phyloP scores from a whole-genome alignment of 2,888 invertebrate species.

The Plagiodera versicolora region DNA sequence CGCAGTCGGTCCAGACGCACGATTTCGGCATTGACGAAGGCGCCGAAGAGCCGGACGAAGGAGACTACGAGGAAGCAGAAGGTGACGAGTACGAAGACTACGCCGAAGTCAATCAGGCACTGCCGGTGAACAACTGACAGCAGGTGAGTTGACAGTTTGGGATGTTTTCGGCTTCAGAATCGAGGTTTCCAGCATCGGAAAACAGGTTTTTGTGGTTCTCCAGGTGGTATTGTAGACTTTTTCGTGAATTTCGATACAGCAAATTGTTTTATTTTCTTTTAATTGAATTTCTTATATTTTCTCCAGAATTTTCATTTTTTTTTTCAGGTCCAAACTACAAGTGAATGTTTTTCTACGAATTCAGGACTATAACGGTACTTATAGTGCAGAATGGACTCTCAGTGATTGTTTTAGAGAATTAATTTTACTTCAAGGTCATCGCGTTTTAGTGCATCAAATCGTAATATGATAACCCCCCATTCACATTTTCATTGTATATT shows the following conservation, averaged over 20 bases:
- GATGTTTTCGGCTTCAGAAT: no score
- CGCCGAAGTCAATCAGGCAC: slow-evolving; percentile 56
- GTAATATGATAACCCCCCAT: no score
- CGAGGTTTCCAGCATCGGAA: no score
- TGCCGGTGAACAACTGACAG: slow-evolving; percentile 43
- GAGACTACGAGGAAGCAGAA: slow-evolving; percentile 60
- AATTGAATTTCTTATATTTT: slow-evolving; percentile 3
- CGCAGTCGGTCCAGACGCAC: slow-evolving; percentile 50
- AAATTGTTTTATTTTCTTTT: slow-evolving; percentile 8
- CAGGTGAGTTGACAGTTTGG: no score
- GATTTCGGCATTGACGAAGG: slow-evolving; percentile 60
- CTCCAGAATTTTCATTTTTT: slow-evolving; percentile 11
- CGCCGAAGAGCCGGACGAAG: slow-evolving; percentile 58
- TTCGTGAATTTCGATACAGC: no score
- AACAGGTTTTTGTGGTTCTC: no score
- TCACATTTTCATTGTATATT: no score
- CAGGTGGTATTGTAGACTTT: no score
- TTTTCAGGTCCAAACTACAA: slow-evolving; percentile 30
- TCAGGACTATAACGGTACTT: slow-evolving; percentile 33
- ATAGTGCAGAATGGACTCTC: slow-evolving; percentile 34
- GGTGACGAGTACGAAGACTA: slow-evolving; percentile 66
- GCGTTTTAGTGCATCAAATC: no score
- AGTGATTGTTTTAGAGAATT: not conserved
- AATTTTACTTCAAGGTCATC: no score
- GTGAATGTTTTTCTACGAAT: slow-evolving; percentile 1